A percentile compares a stretch with the other conserved stretches of the same genome.
Conservation (phyloP, 2,888 invertebrate genomes). For the Caenorhabditis plicata region DNA sequence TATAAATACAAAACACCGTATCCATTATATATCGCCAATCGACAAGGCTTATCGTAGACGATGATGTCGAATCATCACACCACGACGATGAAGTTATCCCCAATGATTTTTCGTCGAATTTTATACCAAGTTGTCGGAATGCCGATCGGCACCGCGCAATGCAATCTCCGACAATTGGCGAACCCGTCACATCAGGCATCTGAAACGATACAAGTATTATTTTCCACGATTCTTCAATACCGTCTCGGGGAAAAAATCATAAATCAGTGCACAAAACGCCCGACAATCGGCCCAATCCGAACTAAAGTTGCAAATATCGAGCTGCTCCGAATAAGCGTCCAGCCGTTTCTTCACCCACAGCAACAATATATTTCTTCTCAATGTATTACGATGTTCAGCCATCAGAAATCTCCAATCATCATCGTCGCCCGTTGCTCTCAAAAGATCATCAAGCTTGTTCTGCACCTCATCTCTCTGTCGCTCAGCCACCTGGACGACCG, state of each 20-base stretch:
- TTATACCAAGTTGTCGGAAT: conserved; percentile 12
- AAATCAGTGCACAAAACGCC: conserved; percentile 27
- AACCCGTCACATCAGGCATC: conserved; percentile 4
- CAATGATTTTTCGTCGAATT: conserved; percentile 19
- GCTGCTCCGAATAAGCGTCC: conserved; percentile 6
- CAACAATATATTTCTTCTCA: conserved; percentile 21
- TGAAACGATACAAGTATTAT: too few species aligned
- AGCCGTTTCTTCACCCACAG: conserved; percentile 28
- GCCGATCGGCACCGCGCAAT: conserved; percentile 12
- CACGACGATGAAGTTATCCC: conserved; percentile 8
- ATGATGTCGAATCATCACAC: conserved; percentile 8
- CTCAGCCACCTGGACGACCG: conserved; percentile 20
- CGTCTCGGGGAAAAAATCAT: conserved; percentile 14
- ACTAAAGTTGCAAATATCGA: conserved; percentile 22
- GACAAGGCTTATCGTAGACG: conserved; percentile 7
- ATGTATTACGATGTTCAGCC: conserved; percentile 14
- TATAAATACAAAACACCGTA: conserved; percentile 20
- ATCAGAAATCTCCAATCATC: conserved; percentile 24
- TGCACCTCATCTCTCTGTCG: conserved; percentile 14
- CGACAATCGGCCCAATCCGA: conserved; percentile 33
- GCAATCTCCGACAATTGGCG: conserved; percentile 13
- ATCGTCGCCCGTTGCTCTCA: conserved; percentile 9
- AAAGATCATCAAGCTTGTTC: conserved; percentile 3
- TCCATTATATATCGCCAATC: conserved; percentile 32
- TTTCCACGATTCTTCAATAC: too few species aligned